Evolutionary conservation across 2,113 vertebrate genomes (phyloP), one percentile per base, ranked within the genome.

Genomic region (Peromyscus californicus): DNA sequence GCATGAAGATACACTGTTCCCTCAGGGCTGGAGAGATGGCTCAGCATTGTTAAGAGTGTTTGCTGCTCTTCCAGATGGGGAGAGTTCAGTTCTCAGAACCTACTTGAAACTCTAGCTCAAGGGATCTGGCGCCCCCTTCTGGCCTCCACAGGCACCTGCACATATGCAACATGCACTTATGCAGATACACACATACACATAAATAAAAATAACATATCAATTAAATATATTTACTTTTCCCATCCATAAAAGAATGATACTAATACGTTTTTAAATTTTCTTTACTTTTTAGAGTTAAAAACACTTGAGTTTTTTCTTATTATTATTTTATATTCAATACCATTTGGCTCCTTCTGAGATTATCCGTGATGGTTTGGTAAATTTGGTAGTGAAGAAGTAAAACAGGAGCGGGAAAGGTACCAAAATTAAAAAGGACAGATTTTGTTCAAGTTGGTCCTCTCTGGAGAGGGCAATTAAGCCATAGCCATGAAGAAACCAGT

Each of bases 391-490:
- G 93, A 99, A 98, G 17, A 99, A 96, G 98, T 99, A 99, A 97
- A 99, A 99, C 11, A 99, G 99, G 42, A 99, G 99, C 17, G 99
- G 99, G 1, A 99, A 99, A 0, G 99, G 99, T 0, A 99, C 99
- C 33, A 99, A 96, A 51, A 99, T 99, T 96, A 99, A 91, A 76
- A 99, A 98, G 0, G 99, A 99, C 85, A 99, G 97, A 96, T 99
- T 99, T 97, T 99, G 99, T 90, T 99, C 99, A 12, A 99, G 98
- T 85, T 99, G 99, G 97, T 99, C 99, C 98, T 99, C 97, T 95
- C 99, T 99, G 93, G 99, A 99, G 98, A 99, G 99, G 36, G 99
- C 99, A 98, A 99, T 99, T 95, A 99, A 99, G 92, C 99, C 99
- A 13, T 99, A 99, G 0, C 99, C 99, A 24, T 99, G 99, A 78